Evolutionary conservation across 1,140 invertebrate genomes (phyloP).

Genomic region (Drosophila ohnishii): DNA sequence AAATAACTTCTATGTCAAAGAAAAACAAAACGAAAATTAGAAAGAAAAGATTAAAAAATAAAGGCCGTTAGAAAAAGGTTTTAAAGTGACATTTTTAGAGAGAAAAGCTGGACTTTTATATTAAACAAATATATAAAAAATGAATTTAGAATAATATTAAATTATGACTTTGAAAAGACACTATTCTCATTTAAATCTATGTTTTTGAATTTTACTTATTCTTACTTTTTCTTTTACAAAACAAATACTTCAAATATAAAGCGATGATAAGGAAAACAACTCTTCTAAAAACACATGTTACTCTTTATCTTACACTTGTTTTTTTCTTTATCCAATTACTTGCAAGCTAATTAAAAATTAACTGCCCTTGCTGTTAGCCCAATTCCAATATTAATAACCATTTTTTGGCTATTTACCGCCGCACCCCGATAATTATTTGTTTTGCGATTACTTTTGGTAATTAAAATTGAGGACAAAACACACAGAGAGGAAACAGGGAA

Average conservation of each 20-base stretch:
- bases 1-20: background rate
- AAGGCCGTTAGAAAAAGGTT: background rate
- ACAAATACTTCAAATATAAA: background rate
- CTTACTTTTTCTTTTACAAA: background rate
- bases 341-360: background rate
- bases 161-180: background rate
- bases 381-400: conserved; percentile 18
- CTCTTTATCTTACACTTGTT: background rate
- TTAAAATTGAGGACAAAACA: conserved; percentile 31
- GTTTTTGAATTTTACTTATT: background rate
- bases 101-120: background rate
- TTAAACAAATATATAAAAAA: background rate
- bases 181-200: too few species aligned
- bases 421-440: conserved; percentile 19
- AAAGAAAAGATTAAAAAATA: background rate
- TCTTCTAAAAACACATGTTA: background rate
- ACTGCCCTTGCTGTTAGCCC: conserved; percentile 3
- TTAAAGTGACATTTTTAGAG: background rate
- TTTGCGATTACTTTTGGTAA: conserved; percentile 37
- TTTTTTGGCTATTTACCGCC: conserved; percentile 20
- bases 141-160: background rate
- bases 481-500: background rate
- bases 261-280: background rate
- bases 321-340: background rate
- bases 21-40: background rate